These are phyloP conservation scores for Ariolimax columbianus DNA, from an alignment of 2,888 invertebrate genomes.

Conservation along the genomic window DNA sequence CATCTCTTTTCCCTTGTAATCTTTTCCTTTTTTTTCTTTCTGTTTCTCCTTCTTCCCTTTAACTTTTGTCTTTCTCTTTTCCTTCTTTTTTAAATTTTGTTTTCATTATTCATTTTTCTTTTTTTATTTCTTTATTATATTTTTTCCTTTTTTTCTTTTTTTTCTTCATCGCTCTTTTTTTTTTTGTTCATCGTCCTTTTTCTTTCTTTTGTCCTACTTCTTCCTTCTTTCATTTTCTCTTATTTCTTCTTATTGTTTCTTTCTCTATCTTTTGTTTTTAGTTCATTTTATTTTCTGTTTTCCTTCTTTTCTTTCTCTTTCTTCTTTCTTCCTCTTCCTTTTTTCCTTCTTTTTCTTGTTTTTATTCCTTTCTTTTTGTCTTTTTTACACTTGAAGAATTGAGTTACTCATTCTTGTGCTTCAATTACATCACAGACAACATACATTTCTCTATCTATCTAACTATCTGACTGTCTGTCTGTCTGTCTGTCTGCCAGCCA, in stretches of 20 bases:
- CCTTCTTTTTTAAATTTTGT: conserved; percentile 25
- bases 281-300: conserved; percentile 3
- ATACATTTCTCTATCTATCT: too few species aligned
- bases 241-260: conserved; percentile 25
- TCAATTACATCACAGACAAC: too few species aligned
- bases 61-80: conserved; percentile 27
- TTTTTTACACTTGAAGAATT: too few species aligned
- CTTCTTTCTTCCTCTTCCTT: conserved; percentile 34
- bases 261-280: conserved; percentile 5
- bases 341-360: conserved; percentile 22
- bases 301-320: conserved; percentile 31
- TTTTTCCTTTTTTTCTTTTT: conserved; percentile 33
- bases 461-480: too few species aligned
- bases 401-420: too few species aligned
- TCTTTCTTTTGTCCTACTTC: not conserved
- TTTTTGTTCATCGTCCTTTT: conserved; percentile 27
- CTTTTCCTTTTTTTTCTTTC: conserved; percentile 31
- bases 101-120: conserved; percentile 21
- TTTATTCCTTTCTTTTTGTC: conserved; percentile 3
- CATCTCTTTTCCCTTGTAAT: not conserved
- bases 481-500: too few species aligned
- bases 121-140: conserved; percentile 18
- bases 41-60: conserved; percentile 34
- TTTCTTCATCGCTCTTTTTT: conserved; percentile 33
- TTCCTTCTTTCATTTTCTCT: conserved; percentile 14